A percentile compares a stretch with the other conserved stretches of the same genome.
Evolutionary conservation across 2,113 vertebrate genomes (phyloP).

Genomic region (Sapajus apella): DNA sequence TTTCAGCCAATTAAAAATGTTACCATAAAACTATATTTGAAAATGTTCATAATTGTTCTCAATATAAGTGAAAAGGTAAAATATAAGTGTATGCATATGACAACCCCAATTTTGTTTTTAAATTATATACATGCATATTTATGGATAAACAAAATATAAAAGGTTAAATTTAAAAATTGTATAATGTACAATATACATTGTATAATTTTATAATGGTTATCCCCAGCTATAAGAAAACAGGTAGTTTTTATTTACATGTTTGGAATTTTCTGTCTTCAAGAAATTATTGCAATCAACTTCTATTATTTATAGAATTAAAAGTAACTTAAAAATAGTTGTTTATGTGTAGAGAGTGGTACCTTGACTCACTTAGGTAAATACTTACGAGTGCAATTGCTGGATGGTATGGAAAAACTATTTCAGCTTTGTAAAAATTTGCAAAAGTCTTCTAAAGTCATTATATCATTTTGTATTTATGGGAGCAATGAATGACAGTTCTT

Average conservation of each 20-base stretch:
- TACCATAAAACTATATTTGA: neutral
- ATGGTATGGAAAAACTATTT: neutral
- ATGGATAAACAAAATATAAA: constrained; percentile 12
- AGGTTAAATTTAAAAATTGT: neutral
- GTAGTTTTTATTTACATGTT: neutral
- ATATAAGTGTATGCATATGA: neutral
- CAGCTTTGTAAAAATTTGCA: neutral
- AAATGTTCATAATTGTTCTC: neutral
- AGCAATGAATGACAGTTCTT: neutral
- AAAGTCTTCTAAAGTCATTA: neutral
- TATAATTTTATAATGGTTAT: neutral
- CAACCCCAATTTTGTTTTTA: neutral
- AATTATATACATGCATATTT: neutral
- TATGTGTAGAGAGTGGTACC: neutral
- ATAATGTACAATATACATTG: too few relatives aligned
- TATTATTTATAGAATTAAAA: neutral
- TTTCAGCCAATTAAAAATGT: neutral
- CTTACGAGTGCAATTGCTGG: neutral
- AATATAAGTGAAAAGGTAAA: neutral
- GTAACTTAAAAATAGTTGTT: neutral
- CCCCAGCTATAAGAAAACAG: neutral
- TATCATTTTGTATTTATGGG: neutral
- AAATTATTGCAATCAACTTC: neutral
- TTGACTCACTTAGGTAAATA: neutral
- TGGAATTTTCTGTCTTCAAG: neutral